phyloP scores from a whole-genome alignment of 2,888 invertebrate genomes.

The Meghimatium bilineatum region DNA sequence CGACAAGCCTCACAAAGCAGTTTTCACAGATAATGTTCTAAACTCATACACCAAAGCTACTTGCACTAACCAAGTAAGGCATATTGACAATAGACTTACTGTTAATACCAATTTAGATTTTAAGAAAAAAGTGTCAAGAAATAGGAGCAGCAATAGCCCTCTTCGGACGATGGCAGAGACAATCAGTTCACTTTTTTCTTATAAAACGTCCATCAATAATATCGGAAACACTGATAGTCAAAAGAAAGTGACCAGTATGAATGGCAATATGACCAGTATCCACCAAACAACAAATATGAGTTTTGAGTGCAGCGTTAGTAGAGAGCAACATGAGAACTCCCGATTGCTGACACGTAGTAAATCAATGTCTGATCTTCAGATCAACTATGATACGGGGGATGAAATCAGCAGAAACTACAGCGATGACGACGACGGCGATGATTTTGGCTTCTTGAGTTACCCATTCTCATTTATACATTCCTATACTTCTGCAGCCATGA shows the following conservation, averaged over 20 bases:
- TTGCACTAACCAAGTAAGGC: background rate
- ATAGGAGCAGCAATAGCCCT: background rate
- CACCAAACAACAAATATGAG: background rate
- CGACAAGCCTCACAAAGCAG: background rate
- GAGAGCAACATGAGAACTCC: background rate
- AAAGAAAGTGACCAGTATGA: background rate
- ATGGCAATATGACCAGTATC: background rate
- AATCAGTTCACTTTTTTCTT: conserved; percentile 7
- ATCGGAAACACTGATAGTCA: background rate
- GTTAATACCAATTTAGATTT: background rate
- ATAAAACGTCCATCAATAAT: background rate
- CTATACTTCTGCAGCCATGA: conserved; percentile 66
- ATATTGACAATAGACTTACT: conserved; percentile 21
- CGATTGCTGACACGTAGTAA: conserved; percentile 55
- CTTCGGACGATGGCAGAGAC: conserved; percentile 24
- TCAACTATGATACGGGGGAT: conserved; percentile 33
- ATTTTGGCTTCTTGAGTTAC: conserved; percentile 70
- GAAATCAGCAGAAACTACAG: conserved; percentile 50
- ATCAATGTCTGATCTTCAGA: conserved; percentile 64
- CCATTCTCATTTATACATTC: conserved; percentile 56
- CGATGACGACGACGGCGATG: conserved; percentile 67
- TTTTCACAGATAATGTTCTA: background rate
- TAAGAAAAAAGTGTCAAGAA: background rate
- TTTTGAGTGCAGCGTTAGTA: background rate
- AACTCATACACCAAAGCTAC: background rate